Conservation (phyloP, 2,888 invertebrate genomes). For the Caenorhabditis virilis region DNA sequence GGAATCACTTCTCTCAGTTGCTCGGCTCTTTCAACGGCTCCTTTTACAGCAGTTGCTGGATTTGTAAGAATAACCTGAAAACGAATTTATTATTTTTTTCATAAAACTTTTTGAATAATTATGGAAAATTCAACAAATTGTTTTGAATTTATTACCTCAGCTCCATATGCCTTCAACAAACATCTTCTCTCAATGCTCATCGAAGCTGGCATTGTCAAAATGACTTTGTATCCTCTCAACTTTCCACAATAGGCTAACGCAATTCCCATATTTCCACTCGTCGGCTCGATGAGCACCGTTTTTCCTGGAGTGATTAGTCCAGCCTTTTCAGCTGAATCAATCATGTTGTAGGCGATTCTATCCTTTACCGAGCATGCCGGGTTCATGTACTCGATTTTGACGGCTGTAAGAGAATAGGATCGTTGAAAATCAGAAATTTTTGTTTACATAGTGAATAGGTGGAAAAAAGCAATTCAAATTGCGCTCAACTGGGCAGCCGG, state of each 20-base stretch:
- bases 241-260: conserved; percentile 58
- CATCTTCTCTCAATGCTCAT: conserved; percentile 62
- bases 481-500: no score
- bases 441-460: no score
- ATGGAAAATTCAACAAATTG: conserved; percentile 5
- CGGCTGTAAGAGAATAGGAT: conserved; percentile 42
- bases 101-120: background rate
- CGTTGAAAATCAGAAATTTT: background rate
- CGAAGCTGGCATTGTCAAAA: conserved; percentile 66
- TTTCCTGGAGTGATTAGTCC: conserved; percentile 58
- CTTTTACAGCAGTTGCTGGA: conserved; percentile 59
- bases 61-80: conserved; percentile 56
- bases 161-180: conserved; percentile 61
- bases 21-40: conserved; percentile 53
- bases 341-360: conserved; percentile 64
- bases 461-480: no score
- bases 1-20: conserved; percentile 52
- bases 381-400: conserved; percentile 67
- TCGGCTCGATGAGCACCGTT: conserved; percentile 59
- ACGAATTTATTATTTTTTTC: background rate
- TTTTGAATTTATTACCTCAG: conserved; percentile 12
- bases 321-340: conserved; percentile 57
- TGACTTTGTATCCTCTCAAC: conserved; percentile 57
- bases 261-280: conserved; percentile 67
- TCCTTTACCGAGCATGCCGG: conserved; percentile 66